Evolutionary conservation across 2,113 vertebrate genomes (phyloP).

Genomic region (Siphamia tubifer): DNA sequence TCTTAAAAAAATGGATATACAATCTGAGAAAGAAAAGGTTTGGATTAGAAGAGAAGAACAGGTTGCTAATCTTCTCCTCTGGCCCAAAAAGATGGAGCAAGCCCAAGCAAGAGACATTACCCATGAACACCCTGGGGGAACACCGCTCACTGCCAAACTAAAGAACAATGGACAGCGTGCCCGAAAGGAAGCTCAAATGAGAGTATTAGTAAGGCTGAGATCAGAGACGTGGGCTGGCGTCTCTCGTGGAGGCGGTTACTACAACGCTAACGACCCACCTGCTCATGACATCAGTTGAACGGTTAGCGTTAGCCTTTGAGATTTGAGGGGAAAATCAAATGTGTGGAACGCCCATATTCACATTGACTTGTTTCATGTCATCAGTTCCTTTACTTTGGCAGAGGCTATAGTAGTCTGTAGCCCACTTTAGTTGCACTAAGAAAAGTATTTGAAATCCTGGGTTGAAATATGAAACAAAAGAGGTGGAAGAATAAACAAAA

Average conservation of each 20-base stretch:
- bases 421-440: neutral
- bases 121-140: conserved; percentile 13
- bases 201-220: conserved; percentile 38
- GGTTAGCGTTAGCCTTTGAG: neutral
- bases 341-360: neutral
- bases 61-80: conserved; percentile 19
- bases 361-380: neutral
- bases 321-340: neutral
- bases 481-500: conserved; percentile 11
- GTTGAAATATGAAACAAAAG: conserved; percentile 5
- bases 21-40: conserved; percentile 69
- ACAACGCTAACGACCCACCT: neutral
- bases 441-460: conserved; percentile 6
- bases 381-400: conserved; percentile 32
- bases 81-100: conserved; percentile 23
- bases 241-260: conserved; percentile 4
- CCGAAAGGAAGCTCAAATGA: neutral
- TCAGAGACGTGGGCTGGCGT: neutral
- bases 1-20: conserved; percentile 75
- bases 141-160: conserved; percentile 35
- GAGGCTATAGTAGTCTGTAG: neutral
- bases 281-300: neutral
- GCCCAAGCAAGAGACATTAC: conserved; percentile 22
- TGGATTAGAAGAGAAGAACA: conserved; percentile 52
- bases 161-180: conserved; percentile 14